Conservation (phyloP, 2,113 vertebrate genomes). For the Atrichornis clamosus region DNA sequence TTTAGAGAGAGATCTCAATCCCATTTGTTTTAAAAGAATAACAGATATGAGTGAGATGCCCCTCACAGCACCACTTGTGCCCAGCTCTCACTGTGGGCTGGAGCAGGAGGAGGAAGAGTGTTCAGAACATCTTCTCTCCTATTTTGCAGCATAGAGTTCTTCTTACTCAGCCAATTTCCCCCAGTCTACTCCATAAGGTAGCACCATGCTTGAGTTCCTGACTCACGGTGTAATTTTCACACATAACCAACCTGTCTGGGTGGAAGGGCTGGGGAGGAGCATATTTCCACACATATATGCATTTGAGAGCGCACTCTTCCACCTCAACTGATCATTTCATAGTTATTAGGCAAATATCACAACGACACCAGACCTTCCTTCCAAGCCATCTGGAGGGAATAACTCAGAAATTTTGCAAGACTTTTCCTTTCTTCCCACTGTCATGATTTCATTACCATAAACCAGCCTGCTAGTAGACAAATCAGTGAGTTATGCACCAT, state of each 20-base stretch:
- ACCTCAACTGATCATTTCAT: not conserved
- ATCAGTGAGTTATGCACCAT: not conserved
- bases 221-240: not conserved
- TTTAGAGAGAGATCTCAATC: not conserved
- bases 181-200: not conserved
- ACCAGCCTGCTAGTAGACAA: not conserved
- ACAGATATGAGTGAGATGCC: accelerated
- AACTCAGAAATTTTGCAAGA: not conserved
- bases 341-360: not conserved
- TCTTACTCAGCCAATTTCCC: not conserved
- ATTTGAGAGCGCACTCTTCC: not conserved
- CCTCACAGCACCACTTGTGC: not conserved
- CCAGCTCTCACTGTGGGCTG: not conserved
- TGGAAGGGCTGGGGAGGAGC: not conserved
- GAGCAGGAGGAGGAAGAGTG: not conserved
- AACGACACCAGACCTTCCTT: not conserved
- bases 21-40: not conserved
- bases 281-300: not conserved
- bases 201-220: not conserved
- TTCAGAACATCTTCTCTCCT: not conserved
- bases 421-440: not conserved
- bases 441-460: not conserved
- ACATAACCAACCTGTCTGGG: not conserved
- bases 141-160: not conserved
- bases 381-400: not conserved